These are phyloP conservation scores for Amaurobius ferox DNA, from an alignment of 2,888 invertebrate genomes.

Conservation along the genomic window DNA sequence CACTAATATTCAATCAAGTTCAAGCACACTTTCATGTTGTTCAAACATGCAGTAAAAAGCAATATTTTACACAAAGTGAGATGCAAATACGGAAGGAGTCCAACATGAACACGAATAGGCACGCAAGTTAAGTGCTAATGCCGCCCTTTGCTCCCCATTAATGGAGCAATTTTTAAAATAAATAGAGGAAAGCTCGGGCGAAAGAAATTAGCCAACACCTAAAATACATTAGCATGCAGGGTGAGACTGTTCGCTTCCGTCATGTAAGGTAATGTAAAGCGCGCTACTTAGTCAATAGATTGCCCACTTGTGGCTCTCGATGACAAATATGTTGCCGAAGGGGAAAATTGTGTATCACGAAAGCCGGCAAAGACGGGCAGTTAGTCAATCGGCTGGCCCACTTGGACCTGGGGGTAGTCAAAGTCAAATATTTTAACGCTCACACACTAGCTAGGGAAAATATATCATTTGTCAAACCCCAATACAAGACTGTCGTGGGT, in stretches of 20 bases:
- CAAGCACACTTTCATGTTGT: not conserved
- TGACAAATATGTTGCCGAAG: conserved; percentile 39
- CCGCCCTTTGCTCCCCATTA: not conserved
- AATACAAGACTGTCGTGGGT: conserved; percentile 6
- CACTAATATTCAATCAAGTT: not conserved
- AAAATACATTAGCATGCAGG: not conserved
- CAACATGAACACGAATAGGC: not conserved
- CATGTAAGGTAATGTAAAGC: conserved; percentile 29
- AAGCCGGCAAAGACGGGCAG: conserved; percentile 35
- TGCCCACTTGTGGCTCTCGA: conserved; percentile 52
- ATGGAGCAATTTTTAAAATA: not conserved
- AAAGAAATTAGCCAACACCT: conserved; percentile 1
- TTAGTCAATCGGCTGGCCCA: conserved; percentile 28
- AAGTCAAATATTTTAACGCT: conserved; percentile 15
- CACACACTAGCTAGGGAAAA: not conserved
- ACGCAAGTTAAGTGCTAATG: not conserved
- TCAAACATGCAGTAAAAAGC: not conserved
- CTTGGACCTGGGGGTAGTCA: conserved; percentile 13
- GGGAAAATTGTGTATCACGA: conserved; percentile 46
- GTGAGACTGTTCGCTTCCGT: not conserved
- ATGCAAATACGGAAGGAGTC: not conserved
- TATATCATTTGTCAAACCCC: conserved; percentile 32
- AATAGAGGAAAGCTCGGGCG: not conserved
- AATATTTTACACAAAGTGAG: not conserved
- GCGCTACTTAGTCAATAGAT: conserved; percentile 54